Conservation (phyloP, 2,113 vertebrate species). For the Xenopus tropicalis region DNA sequence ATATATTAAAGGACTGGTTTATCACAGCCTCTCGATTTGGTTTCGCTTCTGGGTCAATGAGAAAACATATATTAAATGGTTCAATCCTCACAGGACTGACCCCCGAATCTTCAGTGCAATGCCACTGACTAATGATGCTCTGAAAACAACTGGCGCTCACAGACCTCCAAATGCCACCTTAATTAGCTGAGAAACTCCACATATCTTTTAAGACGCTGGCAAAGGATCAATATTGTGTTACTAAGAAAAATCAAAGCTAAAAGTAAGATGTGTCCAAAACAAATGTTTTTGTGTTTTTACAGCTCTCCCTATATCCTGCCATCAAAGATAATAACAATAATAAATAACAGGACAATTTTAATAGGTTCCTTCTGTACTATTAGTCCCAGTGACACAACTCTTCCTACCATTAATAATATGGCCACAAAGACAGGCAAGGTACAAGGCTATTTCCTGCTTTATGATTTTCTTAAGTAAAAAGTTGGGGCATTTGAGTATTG, state of each 20-base stretch:
- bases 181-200: constrained; percentile 14
- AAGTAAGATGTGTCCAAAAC: not conserved
- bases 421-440: too few species aligned
- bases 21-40: not conserved
- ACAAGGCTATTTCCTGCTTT: too few species aligned
- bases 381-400: too few species aligned
- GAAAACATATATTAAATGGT: not conserved
- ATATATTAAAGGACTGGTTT: not conserved
- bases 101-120: not conserved
- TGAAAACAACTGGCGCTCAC: not conserved
- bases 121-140: constrained; percentile 21
- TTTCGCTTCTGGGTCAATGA: not conserved
- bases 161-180: constrained; percentile 20
- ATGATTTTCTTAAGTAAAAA: too few species aligned
- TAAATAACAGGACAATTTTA: too few species aligned
- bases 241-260: constrained; percentile 7
- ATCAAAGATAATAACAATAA: not conserved
- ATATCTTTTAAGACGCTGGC: not conserved
- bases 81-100: not conserved
- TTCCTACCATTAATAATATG: too few species aligned
- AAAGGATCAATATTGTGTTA: constrained; percentile 3
- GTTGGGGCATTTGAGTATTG: too few species aligned
- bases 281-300: not conserved
- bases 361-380: too few species aligned
- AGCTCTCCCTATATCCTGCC: not conserved